A percentile compares a stretch with the other conserved stretches of the same genome.
These are phyloP conservation scores for Aspidapion aeneum DNA, from an alignment of 2,888 invertebrate species.

Conservation along the genomic window DNA sequence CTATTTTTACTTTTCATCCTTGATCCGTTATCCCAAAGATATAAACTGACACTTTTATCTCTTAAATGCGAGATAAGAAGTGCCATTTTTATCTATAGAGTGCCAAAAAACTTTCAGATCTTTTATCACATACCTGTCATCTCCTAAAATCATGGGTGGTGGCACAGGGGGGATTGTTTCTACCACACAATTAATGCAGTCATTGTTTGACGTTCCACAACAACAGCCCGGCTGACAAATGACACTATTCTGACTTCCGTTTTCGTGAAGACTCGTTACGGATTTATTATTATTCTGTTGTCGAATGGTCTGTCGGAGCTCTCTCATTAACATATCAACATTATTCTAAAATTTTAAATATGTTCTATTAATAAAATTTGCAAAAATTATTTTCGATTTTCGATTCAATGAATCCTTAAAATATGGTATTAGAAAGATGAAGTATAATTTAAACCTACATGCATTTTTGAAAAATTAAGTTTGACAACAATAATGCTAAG, in stretches of 20 bases:
- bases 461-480: conserved; percentile 53
- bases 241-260: conserved; percentile 53
- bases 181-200: conserved; percentile 50
- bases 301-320: conserved; percentile 70
- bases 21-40: no score
- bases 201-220: conserved; percentile 56
- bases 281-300: conserved; percentile 42
- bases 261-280: conserved; percentile 48
- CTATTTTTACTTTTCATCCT: no score
- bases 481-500: conserved; percentile 81
- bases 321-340: conserved; percentile 72
- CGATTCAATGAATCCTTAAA: no score
- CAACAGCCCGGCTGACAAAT: conserved; percentile 60
- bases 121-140: no score
- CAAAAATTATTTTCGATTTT: no score
- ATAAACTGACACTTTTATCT: no score
- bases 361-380: no score
- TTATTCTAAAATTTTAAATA: conserved; percentile 48
- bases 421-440: no score
- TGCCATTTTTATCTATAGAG: no score
- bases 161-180: conserved; percentile 42
- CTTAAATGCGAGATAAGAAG: no score
- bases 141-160: conserved; percentile 46
- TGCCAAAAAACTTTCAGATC: no score
- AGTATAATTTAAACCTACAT: no score